Percentiles rank a stretch among this genome's conserved stretches.
Evolutionary conservation across 2,797 vertebrate species (phyloP).

Genomic region (Odontamblyopus rebecca): DNA sequence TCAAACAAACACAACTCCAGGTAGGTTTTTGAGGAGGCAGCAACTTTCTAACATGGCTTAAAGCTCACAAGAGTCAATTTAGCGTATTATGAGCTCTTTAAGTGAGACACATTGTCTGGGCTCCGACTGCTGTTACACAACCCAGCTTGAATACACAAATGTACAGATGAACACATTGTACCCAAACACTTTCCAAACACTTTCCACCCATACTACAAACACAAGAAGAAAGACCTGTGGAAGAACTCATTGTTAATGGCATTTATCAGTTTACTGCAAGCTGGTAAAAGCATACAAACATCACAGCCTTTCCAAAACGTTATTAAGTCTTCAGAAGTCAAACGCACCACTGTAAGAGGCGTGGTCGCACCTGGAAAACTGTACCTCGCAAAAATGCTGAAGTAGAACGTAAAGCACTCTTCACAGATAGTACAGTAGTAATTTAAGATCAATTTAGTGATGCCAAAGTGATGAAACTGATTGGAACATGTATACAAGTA

Average conservation of each 20-base stretch:
- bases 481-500: no score
- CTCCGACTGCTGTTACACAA: not conserved
- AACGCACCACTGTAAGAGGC: not conserved
- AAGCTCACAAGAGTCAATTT: no score
- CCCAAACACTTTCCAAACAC: not conserved
- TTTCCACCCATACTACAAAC: not conserved
- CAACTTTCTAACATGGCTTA: no score
- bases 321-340: not conserved
- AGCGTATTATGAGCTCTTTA: no score
- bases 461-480: no score
- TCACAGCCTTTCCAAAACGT: not conserved
- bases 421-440: not conserved
- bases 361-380: not conserved
- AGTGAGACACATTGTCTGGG: not conserved
- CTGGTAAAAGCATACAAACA: not conserved
- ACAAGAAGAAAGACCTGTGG: not conserved
- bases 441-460: not conserved
- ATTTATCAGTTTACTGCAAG: not conserved
- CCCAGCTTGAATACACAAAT: not conserved
- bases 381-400: not conserved
- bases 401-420: not conserved
- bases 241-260: not conserved
- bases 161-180: not conserved
- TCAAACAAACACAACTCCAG: no score
- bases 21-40: no score